Evolutionary conservation across 1,140 invertebrate species (phyloP).

Genomic region (Vanessa tameamea): DNA sequence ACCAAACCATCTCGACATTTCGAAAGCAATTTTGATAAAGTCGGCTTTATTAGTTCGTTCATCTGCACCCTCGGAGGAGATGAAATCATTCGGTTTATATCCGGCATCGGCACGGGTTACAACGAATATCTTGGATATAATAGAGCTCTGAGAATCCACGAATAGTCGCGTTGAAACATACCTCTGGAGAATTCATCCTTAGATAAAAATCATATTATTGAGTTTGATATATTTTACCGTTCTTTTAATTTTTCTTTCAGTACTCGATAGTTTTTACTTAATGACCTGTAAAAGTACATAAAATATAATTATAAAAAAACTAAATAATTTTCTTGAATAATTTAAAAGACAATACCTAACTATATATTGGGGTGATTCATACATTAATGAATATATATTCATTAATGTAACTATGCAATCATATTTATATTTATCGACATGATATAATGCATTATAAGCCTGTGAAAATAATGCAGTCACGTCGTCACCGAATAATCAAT

Average conservation of each 20-base stretch:
- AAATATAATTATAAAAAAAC: too few species aligned
- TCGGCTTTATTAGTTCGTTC: slow-evolving; percentile 25
- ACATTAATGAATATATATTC: not conserved
- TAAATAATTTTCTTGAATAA: too few species aligned
- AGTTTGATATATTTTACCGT: too few species aligned
- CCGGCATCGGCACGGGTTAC: slow-evolving; percentile 10
- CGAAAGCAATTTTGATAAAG: slow-evolving; percentile 17
- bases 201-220: not conserved
- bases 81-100: slow-evolving; percentile 29
- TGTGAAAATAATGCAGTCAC: slow-evolving; percentile 9
- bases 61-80: slow-evolving; percentile 17
- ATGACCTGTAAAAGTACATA: too few species aligned
- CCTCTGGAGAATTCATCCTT: slow-evolving; percentile 4
- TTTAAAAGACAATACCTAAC: too few species aligned
- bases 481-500: slow-evolving; percentile 14
- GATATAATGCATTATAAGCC: not conserved
- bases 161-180: slow-evolving; percentile 9
- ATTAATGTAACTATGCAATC: not conserved
- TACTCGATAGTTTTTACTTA: too few species aligned
- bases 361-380: not conserved
- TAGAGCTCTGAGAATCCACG: slow-evolving; percentile 5
- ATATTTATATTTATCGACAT: slow-evolving; percentile 7
- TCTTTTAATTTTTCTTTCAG: too few species aligned
- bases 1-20: not conserved
- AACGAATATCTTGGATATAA: slow-evolving; percentile 15